Evolutionary conservation across 2,888 invertebrate species (phyloP).

Genomic region (Epinotia nisella): DNA sequence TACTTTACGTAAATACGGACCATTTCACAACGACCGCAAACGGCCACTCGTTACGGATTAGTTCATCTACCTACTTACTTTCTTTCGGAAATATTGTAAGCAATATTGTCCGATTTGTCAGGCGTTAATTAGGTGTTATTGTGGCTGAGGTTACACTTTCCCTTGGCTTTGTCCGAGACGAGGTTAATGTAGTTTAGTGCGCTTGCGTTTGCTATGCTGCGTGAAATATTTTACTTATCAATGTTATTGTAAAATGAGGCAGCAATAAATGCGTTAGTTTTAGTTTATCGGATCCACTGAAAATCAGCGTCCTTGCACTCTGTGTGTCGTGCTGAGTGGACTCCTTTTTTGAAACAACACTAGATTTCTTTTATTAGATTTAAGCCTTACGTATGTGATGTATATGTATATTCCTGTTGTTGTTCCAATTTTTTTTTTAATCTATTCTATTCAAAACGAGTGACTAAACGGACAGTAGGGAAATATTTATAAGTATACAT

Average conservation of each 20-base stretch:
- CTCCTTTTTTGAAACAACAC: too few relatives aligned
- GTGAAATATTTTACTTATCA: neutral
- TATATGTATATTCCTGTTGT: too few relatives aligned
- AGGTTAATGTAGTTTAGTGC: slow-evolving; percentile 17
- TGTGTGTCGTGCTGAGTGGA: too few relatives aligned
- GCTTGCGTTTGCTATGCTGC: neutral
- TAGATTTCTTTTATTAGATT: too few relatives aligned
- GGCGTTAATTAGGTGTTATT: slow-evolving; percentile 35
- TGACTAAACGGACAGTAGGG: neutral
- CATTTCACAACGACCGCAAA: slow-evolving; percentile 59
- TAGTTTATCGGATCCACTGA: too few relatives aligned
- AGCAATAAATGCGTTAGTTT: too few relatives aligned
- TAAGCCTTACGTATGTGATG: too few relatives aligned
- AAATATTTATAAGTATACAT: neutral
- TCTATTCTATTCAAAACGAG: too few relatives aligned
- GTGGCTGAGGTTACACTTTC: slow-evolving; percentile 36
- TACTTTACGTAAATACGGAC: slow-evolving; percentile 57
- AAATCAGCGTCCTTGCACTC: too few relatives aligned
- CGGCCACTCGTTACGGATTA: slow-evolving; percentile 56
- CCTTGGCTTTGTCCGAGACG: slow-evolving; percentile 11
- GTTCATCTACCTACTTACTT: slow-evolving; percentile 52
- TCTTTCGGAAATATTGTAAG: slow-evolving; percentile 51
- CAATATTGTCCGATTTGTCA: slow-evolving; percentile 47
- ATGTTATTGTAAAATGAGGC: neutral
- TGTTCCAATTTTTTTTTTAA: too few relatives aligned